phyloP scores from a whole-genome alignment of 2,888 invertebrate species.

The Pegoplata infirma region DNA sequence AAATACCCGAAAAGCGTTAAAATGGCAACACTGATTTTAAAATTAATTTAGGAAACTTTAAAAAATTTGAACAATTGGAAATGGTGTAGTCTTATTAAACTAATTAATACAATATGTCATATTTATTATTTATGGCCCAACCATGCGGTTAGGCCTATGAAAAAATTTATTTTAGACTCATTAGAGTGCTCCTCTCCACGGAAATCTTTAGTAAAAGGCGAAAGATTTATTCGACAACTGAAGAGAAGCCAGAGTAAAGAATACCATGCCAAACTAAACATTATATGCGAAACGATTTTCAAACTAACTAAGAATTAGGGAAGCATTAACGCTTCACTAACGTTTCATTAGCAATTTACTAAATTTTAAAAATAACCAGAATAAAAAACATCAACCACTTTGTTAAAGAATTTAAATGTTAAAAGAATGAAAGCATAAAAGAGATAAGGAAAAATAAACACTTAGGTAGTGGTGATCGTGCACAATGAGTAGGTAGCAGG shows the following conservation, averaged over 20 bases:
- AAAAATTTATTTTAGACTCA: slow-evolving; percentile 56
- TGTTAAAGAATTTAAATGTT: no score
- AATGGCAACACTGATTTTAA: no score
- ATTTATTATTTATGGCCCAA: slow-evolving; percentile 43
- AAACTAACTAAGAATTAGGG: slow-evolving; percentile 45
- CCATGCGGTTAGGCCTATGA: slow-evolving; percentile 21
- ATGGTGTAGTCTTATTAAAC: no score
- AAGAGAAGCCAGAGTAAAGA: slow-evolving; percentile 47
- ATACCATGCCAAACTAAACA: background rate
- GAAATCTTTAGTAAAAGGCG: slow-evolving; percentile 69
- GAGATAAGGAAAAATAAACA: no score
- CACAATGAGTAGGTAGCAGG: no score
- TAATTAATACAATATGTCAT: no score
- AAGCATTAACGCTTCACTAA: background rate
- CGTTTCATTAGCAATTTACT: background rate
- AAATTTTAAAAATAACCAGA: background rate
- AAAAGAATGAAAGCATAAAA: no score
- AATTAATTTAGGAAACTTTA: no score
- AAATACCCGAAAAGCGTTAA: no score
- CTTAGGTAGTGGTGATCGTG: no score
- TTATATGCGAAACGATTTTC: background rate
- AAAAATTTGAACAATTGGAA: no score
- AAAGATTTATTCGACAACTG: slow-evolving; percentile 68
- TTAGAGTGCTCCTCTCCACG: slow-evolving; percentile 66
- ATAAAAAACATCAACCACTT: no score